Evolutionary conservation across 2,113 vertebrate genomes (phyloP).

Genomic region (Burhinus bistriatus): DNA sequence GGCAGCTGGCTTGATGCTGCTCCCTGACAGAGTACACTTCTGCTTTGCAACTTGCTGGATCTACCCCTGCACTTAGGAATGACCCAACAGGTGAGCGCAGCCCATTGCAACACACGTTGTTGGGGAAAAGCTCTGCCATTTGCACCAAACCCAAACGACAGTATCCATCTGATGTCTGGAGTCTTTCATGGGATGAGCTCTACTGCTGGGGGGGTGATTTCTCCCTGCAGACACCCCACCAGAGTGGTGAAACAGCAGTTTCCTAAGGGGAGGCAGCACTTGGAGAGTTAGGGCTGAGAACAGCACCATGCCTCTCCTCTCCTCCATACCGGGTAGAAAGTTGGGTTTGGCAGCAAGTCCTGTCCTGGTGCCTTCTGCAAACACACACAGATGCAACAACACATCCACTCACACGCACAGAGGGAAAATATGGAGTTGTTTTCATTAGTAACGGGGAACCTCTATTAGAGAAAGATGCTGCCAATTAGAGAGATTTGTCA

Average conservation of each 20-base stretch:
- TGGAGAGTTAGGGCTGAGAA: neutral
- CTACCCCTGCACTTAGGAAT: neutral
- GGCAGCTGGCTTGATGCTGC: neutral
- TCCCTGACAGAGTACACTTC: neutral
- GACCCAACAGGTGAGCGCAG: neutral
- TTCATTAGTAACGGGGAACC: neutral
- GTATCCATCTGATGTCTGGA: neutral
- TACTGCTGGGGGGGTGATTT: too few species aligned
- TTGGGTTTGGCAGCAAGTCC: neutral
- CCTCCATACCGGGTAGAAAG: neutral
- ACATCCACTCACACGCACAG: neutral
- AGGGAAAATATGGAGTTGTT: neutral
- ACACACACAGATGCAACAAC: neutral
- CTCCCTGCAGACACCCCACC: neutral
- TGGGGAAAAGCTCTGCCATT: neutral
- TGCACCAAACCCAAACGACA: neutral
- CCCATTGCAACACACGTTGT: fast-evolving
- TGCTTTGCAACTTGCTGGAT: neutral
- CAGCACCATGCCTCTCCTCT: neutral
- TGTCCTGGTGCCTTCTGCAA: neutral
- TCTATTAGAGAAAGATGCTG: neutral
- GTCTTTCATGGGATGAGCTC: neutral
- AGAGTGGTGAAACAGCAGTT: neutral
- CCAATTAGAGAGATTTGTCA: neutral
- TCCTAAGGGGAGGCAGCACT: neutral